Base-by-base conservation (phyloP, 2,113 vertebrate species). In the Nanger granti region DNA sequence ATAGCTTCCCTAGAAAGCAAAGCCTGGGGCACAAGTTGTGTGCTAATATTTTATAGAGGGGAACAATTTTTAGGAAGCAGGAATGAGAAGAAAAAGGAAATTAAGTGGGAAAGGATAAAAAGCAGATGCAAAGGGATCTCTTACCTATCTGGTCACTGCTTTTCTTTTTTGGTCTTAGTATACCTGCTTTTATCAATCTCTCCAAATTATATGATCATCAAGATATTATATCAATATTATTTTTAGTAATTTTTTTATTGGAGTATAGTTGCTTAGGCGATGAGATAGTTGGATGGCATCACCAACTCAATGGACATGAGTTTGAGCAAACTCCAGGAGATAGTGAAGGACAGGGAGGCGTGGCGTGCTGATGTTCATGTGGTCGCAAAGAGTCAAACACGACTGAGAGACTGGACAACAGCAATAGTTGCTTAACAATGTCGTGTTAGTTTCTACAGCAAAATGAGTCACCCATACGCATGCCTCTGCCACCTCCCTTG, bases 41-140 rank as follows among this genome's bases (percentile, higher is more conserved):
- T 89, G 54, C 34, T 89, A 80, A 85, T 20, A 57, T 60, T 69
- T 88, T 93, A 57, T 20, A 89, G 66, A 26, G 47, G 52, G 86
- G 76, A 89, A 28, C 44, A 91, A 55, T 49, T 95, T 91, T 93
- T 11, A 57, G 55, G 66, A 89, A 95, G 55, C 55, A 84, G 26
- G 94, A 92, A 20, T 93, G 93, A 94, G 29, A 41, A n/a, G 11
- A 89, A 93, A 93, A 76, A 60, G 79, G 91, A 96, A 94, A 89
- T 95, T 59, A 82, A 86, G 20, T 76, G 59, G 44, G 29, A 64
- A 66, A 94, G 86, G 24, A 55, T 3, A 37, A 41, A 34, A 34
- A 44, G n/a, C 49, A 79, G 79, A 89, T 15, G 4, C 0, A 64
- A 55, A 7, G 31, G 31, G 10, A n/a, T 44, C 59, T 31, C 8